These are phyloP conservation scores for Morus bassanus DNA, from an alignment of 2,797 vertebrate genomes.

Conservation along the genomic window DNA sequence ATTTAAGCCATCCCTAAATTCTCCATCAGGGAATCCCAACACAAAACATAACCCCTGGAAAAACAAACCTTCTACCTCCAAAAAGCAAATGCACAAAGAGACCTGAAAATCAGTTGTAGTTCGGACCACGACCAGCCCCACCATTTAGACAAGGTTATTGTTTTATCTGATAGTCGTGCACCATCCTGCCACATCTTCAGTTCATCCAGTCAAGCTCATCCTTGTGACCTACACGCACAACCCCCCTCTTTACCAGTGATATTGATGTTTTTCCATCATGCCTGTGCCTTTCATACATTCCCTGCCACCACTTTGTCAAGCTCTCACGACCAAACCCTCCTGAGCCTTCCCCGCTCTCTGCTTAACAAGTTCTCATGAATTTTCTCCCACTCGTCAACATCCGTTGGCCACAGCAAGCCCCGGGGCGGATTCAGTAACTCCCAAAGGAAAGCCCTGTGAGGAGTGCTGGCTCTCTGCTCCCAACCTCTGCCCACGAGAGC, in stretches of 20 bases:
- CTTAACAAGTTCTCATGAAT: neutral
- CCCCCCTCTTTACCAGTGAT: rapidly evolving
- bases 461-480: neutral
- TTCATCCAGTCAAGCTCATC: neutral
- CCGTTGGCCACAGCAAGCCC: neutral
- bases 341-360: neutral
- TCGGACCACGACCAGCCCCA: neutral
- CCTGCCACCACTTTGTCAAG: neutral
- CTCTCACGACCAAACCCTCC: neutral
- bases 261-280: neutral
- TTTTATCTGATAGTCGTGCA: neutral
- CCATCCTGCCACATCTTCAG: neutral
- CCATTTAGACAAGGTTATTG: neutral
- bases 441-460: neutral
- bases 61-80: neutral
- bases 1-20: neutral
- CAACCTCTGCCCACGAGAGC: neutral
- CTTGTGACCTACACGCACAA: neutral
- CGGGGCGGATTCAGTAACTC: rapidly evolving
- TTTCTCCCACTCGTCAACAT: neutral
- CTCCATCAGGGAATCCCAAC: neutral
- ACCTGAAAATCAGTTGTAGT: neutral
- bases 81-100: neutral
- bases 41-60: neutral
- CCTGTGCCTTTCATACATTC: neutral